phyloP scores from a whole-genome alignment of 2,888 invertebrate genomes.

The Euphydryas editha region DNA sequence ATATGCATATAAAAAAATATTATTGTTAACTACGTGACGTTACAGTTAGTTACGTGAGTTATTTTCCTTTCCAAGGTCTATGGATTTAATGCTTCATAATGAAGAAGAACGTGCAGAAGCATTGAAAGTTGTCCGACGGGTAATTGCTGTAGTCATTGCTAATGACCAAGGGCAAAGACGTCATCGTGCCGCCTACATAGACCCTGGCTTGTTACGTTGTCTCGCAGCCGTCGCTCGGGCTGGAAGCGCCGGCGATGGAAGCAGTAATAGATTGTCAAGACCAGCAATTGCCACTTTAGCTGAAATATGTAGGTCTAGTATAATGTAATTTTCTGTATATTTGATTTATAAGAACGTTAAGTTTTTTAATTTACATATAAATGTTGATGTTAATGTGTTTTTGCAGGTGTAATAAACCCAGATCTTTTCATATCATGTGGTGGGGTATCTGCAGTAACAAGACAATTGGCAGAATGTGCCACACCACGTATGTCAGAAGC shows the following conservation, averaged over 20 bases:
- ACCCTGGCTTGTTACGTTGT: constrained; percentile 90
- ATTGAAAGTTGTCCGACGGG: constrained; percentile 89
- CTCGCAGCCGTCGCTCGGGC: constrained; percentile 91
- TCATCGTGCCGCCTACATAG: constrained; percentile 88
- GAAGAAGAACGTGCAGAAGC: constrained; percentile 97
- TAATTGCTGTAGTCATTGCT: constrained; percentile 72
- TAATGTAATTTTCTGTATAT: neutral
- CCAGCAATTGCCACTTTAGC: constrained; percentile 94
- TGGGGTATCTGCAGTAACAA: constrained; percentile 91
- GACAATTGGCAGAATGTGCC: constrained; percentile 93
- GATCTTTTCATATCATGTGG: constrained; percentile 91
- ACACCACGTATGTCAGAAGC: constrained; percentile 96
- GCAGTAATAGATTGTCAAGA: constrained; percentile 91
- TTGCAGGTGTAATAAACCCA: constrained; percentile 90
- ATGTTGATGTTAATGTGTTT: neutral
- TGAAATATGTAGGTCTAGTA: constrained; percentile 88
- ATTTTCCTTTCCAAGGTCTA: constrained; percentile 86
- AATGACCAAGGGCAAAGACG: constrained; percentile 87
- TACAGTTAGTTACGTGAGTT: too few relatives aligned
- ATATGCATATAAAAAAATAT: too few relatives aligned
- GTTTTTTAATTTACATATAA: neutral
- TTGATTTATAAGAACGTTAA: neutral
- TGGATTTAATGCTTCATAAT: constrained; percentile 95
- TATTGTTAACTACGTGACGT: too few relatives aligned
- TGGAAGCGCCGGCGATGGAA: constrained; percentile 88